phyloP scores from a whole-genome alignment of 2,113 vertebrate species.

The Cacatua alba region DNA sequence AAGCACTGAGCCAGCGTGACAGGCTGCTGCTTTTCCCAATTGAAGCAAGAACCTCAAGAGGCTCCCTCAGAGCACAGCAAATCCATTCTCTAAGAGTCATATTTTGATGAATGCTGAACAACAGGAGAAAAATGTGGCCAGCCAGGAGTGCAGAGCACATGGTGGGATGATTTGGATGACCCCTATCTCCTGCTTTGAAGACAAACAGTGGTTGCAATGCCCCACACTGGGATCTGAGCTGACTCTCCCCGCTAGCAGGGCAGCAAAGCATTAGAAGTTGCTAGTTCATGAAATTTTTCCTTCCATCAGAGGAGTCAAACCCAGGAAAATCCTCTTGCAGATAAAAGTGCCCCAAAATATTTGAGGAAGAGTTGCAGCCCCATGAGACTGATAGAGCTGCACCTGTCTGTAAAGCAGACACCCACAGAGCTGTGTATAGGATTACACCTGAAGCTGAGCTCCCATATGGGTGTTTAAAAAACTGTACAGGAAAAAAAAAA shows the following conservation, averaged over 20 bases:
- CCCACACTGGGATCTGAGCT: background rate
- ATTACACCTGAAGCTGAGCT: background rate
- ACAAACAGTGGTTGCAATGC: background rate
- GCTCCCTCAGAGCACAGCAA: background rate
- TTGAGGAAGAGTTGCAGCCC: background rate
- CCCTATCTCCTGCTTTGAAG: background rate
- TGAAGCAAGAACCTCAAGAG: fast-evolving
- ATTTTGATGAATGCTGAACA: background rate
- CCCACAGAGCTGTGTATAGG: fast-evolving
- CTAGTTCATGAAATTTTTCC: background rate
- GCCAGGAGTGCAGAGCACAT: background rate
- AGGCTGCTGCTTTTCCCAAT: fast-evolving
- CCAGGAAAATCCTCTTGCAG: background rate
- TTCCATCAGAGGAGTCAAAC: fast-evolving
- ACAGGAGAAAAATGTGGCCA: fast-evolving
- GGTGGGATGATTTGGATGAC: background rate
- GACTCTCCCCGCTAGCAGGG: background rate
- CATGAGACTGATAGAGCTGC: background rate
- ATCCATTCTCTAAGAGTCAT: fast-evolving
- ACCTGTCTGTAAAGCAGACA: background rate
- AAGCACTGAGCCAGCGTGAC: background rate
- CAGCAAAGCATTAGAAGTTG: background rate
- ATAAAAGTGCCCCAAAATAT: background rate
- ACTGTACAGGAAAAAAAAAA: background rate
- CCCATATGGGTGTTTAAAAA: background rate